Evolutionary conservation across 2,113 vertebrate genomes (phyloP).

Genomic region (Ranitomeya imitator): DNA sequence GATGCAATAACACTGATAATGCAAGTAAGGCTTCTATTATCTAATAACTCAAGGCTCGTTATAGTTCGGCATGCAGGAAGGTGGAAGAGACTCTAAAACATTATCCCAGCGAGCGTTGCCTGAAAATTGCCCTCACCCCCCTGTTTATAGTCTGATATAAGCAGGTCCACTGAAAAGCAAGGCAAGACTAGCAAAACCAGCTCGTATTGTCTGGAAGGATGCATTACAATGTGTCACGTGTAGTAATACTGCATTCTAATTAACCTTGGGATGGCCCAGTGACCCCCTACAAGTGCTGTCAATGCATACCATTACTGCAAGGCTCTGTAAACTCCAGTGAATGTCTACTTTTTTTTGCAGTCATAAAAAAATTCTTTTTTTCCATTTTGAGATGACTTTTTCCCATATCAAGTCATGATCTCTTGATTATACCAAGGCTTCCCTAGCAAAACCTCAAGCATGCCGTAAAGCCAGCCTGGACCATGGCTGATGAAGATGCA

Average conservation of each 20-base stretch:
- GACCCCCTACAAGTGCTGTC: slow-evolving; percentile 29
- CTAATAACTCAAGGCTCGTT: slow-evolving; percentile 37
- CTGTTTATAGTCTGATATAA: background rate
- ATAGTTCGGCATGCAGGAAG: slow-evolving; percentile 24
- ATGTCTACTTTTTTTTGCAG: background rate
- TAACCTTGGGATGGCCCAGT: background rate
- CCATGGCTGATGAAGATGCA: background rate
- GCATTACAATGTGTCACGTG: background rate
- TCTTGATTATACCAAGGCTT: background rate
- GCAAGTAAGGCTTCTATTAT: slow-evolving; percentile 43
- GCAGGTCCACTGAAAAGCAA: background rate
- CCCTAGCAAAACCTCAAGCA: background rate
- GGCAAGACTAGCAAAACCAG: background rate
- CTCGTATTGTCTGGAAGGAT: background rate
- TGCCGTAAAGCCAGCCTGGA: background rate
- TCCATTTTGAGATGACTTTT: background rate
- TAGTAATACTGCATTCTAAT: slow-evolving; percentile 20
- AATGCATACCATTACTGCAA: background rate
- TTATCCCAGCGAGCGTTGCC: background rate
- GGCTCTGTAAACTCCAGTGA: slow-evolving; percentile 22
- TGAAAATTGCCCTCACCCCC: slow-evolving; percentile 6
- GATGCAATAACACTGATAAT: slow-evolving; percentile 34
- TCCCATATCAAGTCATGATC: background rate
- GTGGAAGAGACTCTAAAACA: slow-evolving; percentile 8
- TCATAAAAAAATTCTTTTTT: background rate